Base-by-base conservation (phyloP, 1,140 invertebrate genomes). In the Cotesia typhae region DNA sequence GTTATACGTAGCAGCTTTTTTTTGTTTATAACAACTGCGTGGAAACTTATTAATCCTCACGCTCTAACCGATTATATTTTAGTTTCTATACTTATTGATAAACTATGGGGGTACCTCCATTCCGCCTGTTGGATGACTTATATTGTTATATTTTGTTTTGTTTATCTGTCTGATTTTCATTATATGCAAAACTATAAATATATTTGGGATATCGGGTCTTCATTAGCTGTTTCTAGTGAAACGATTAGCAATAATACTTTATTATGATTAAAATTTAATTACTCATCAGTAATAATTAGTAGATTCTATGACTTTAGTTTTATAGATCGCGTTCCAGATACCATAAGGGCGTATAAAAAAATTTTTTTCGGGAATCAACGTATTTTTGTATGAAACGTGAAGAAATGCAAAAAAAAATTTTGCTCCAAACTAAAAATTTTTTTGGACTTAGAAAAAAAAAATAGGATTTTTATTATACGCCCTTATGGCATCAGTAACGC, bases 41-140 rank as follows among this genome's bases (percentile, higher is more conserved):
- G 94, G 94, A 89, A 93, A 71, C 83, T 95, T 0, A 88, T 93
- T 1, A 95, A 95, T 81, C 92, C 93, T 0, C 94, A 95, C 79
- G 92, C 92, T 37, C 87, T 94, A 70, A 83, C 94, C 14, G 93
- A 96, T 83, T 89, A 92, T 70, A 80, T 95, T 10, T 88, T 95
- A 4, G 82, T 95, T 36, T 90, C 92, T 35, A 91, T 96, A 72
- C 94, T 95, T 82, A 90, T 94, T 79, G 94, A 95, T 89, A 93
- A 92, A 77, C 83, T 92, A 2, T 93, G 92, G 91, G 89, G 91
- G 52, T 93, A 93, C 74, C 80, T 93, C n/a, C 88, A 88, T 73
- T 79, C 88, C 35, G 85, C 92, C 4, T 90, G 92, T 75, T 92
- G 91, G 81, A 83, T 87, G 53, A 90, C 91, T 37, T 91, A 89